Evolutionary conservation across 2,888 invertebrate genomes (phyloP).

Genomic region (Petrolisthes manimaculis): DNA sequence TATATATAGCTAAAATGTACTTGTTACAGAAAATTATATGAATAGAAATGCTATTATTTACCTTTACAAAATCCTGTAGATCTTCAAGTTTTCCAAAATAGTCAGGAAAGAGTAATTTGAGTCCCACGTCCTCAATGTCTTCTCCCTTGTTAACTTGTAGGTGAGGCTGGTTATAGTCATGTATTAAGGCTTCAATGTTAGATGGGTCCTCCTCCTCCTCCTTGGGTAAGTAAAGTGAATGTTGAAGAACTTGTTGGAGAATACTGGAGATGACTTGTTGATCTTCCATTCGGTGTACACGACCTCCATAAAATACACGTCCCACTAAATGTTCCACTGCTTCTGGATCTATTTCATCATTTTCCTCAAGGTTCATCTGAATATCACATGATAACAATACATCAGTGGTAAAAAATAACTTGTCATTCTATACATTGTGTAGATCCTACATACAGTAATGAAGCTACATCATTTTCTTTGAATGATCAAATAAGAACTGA

Average conservation of each 20-base stretch:
- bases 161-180: background rate
- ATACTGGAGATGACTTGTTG: constrained; percentile 55
- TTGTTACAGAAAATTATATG: background rate
- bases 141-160: background rate
- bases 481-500: background rate
- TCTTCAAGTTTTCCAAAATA: constrained; percentile 49
- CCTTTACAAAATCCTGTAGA: constrained; percentile 44
- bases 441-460: too few species aligned
- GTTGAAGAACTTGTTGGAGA: constrained; percentile 48
- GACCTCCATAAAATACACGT: constrained; percentile 57
- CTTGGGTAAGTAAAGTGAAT: constrained; percentile 33
- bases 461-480: background rate
- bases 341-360: constrained; percentile 40
- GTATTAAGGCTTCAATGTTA: background rate
- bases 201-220: constrained; percentile 19
- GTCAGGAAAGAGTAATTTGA: constrained; percentile 52
- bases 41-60: background rate
- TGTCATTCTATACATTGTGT: too few species aligned
- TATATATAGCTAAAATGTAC: background rate
- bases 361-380: constrained; percentile 48
- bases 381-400: too few species aligned
- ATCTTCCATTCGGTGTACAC: constrained; percentile 49
- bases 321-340: constrained; percentile 55
- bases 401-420: background rate
- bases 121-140: constrained; percentile 37